Percentiles rank a stretch among this genome's conserved stretches.
phyloP scores from a whole-genome alignment of 2,797 vertebrate genomes.

The Periophthalmus magnuspinnatus region DNA sequence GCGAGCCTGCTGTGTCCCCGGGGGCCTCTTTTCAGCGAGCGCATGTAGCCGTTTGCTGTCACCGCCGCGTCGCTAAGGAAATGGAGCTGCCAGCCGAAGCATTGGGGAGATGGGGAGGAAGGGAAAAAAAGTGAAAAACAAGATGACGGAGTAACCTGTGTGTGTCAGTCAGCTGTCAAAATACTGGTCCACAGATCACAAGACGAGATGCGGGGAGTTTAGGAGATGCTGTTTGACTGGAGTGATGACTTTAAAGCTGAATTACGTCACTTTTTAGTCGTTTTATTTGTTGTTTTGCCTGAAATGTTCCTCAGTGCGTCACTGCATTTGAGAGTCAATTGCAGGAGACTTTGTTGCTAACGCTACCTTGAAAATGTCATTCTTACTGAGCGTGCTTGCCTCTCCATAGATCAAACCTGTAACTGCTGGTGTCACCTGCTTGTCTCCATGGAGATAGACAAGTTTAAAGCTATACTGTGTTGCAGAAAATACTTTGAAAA shows the following conservation, averaged over 20 bases:
- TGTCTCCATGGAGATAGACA: too few species aligned
- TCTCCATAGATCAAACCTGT: too few species aligned
- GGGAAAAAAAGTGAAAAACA: slow-evolving; percentile 1
- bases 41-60: slow-evolving; percentile 33
- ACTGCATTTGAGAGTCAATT: too few species aligned
- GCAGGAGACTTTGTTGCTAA: too few species aligned
- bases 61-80: slow-evolving; percentile 17
- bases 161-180: slow-evolving; percentile 43
- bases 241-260: neutral
- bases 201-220: neutral
- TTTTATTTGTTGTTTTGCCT: too few species aligned
- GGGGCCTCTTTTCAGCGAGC: slow-evolving; percentile 13
- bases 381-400: too few species aligned
- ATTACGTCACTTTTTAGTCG: neutral
- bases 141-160: slow-evolving; percentile 29
- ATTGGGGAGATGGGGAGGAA: slow-evolving; percentile 6
- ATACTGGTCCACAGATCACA: slow-evolving; percentile 21
- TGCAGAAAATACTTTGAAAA: too few species aligned
- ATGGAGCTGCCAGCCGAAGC: slow-evolving; percentile 26
- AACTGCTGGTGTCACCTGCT: too few species aligned
- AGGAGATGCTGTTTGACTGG: neutral
- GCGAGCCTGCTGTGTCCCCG: slow-evolving; percentile 13
- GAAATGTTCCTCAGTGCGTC: too few species aligned
- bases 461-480: too few species aligned
- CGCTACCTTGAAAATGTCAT: too few species aligned